A percentile compares a stretch with the other conserved stretches of the same genome.
These are phyloP conservation scores for Hirtodrosophila trivittata DNA, from an alignment of 2,888 invertebrate genomes.

Conservation along the genomic window DNA sequence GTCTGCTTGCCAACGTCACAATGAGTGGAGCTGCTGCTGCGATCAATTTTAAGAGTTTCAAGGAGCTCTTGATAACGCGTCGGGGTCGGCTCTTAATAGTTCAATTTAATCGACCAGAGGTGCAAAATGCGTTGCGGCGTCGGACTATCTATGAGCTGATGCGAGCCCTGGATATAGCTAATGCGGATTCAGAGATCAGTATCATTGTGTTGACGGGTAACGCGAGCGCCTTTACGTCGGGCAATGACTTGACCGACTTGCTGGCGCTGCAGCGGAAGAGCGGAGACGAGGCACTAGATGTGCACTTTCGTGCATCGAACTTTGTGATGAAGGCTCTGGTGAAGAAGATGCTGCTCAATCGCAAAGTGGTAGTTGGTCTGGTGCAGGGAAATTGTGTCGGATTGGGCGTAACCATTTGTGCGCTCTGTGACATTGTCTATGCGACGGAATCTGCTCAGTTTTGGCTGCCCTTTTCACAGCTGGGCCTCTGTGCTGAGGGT, in stretches of 20 bases:
- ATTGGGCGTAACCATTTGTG: slow-evolving; percentile 89
- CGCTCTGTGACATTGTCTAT: slow-evolving; percentile 94
- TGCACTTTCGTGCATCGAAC: slow-evolving; percentile 74
- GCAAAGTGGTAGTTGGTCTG: slow-evolving; percentile 93
- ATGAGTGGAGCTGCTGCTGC: slow-evolving; percentile 41
- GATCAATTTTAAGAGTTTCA: slow-evolving; percentile 40
- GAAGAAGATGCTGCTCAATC: slow-evolving; percentile 91
- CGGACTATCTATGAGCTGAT: slow-evolving; percentile 88
- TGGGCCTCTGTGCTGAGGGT: slow-evolving; percentile 94
- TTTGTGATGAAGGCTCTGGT: slow-evolving; percentile 86
- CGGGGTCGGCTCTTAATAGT: slow-evolving; percentile 86
- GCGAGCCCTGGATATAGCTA: slow-evolving; percentile 88
- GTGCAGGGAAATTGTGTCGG: slow-evolving; percentile 98
- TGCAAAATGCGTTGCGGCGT: slow-evolving; percentile 90
- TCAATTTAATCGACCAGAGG: slow-evolving; percentile 89
- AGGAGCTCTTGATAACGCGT: slow-evolving; percentile 68
- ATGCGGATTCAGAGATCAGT: slow-evolving; percentile 86
- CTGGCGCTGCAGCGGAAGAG: slow-evolving; percentile 24
- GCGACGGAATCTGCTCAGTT: slow-evolving; percentile 93
- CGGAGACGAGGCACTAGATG: slow-evolving; percentile 60
- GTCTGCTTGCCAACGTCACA: slow-evolving; percentile 30
- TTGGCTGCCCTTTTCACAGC: slow-evolving; percentile 92
- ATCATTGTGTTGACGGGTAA: slow-evolving; percentile 89
- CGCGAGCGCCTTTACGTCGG: slow-evolving; percentile 64
- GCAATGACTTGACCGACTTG: slow-evolving; percentile 61